Conservation (phyloP, 2,888 invertebrate species). For the Lasioglossum oenotherae region DNA sequence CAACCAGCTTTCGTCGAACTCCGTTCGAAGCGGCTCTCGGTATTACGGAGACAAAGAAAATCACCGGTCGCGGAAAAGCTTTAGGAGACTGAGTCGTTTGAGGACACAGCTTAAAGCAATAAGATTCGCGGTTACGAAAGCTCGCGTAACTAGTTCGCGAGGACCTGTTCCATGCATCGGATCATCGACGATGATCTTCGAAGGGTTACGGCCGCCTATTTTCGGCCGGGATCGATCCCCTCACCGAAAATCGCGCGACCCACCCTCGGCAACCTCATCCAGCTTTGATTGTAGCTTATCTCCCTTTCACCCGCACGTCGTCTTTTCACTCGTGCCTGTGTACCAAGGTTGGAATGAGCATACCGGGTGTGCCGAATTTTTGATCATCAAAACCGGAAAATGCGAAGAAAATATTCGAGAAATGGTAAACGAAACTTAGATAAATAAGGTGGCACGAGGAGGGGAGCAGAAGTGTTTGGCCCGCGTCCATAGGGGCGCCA, state of each 20-base stretch:
- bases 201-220: constrained; percentile 28
- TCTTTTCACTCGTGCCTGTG: neutral
- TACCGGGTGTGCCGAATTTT: neutral
- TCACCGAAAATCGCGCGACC: constrained; percentile 48
- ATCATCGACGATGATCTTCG: neutral
- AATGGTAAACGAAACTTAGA: neutral
- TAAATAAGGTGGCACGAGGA: neutral
- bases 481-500: constrained; percentile 11
- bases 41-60: neutral
- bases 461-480: constrained; percentile 1
- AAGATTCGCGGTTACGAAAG: constrained; percentile 56
- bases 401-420: neutral
- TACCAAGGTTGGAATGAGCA: neutral
- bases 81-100: neutral
- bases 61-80: neutral
- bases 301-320: constrained; percentile 7
- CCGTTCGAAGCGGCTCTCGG: neutral
- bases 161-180: neutral
- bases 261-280: constrained; percentile 23
- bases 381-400: too few relatives aligned
- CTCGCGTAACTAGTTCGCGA: constrained; percentile 49
- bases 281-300: constrained; percentile 4
- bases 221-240: constrained; percentile 57
- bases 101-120: neutral
- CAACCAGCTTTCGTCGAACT: neutral